Evolutionary conservation across 2,797 vertebrate genomes (phyloP).

Genomic region (Perdix hodgsoniae): DNA sequence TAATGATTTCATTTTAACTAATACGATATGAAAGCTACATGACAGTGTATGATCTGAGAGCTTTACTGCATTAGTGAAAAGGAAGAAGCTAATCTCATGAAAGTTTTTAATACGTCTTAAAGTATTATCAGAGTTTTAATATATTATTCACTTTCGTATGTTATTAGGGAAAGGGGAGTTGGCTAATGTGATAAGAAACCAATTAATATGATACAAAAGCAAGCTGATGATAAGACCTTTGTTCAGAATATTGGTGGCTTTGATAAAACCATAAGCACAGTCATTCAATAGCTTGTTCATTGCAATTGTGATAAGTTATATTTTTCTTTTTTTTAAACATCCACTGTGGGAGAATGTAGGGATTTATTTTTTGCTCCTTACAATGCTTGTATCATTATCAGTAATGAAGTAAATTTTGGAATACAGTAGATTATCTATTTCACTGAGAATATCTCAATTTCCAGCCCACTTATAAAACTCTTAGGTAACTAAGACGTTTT

Average conservation of each 20-base stretch:
- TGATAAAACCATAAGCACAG: conserved; percentile 64
- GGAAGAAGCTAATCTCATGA: conserved; percentile 58
- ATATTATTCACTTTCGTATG: conserved; percentile 53
- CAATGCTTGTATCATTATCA: background rate
- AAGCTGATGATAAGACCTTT: conserved; percentile 71
- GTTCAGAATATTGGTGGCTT: conserved; percentile 58
- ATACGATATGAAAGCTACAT: conserved; percentile 44
- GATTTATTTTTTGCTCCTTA: background rate
- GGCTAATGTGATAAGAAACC: conserved; percentile 74
- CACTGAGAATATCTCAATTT: background rate
- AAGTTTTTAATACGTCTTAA: conserved; percentile 71
- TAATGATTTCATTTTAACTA: conserved; percentile 65
- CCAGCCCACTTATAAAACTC: background rate
- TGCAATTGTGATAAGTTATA: background rate
- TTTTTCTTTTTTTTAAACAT: background rate
- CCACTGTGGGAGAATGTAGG: background rate
- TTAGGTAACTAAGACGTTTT: background rate
- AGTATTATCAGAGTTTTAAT: conserved; percentile 65
- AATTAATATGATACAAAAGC: conserved; percentile 71
- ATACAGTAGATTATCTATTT: background rate
- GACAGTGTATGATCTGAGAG: conserved; percentile 29
- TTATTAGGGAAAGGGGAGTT: conserved; percentile 54
- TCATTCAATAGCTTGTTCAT: conserved; percentile 52
- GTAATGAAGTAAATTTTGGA: background rate
- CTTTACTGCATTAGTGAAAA: conserved; percentile 37